Conservation (phyloP, 2,113 vertebrate genomes). For the Callocephalon fimbriatum region DNA sequence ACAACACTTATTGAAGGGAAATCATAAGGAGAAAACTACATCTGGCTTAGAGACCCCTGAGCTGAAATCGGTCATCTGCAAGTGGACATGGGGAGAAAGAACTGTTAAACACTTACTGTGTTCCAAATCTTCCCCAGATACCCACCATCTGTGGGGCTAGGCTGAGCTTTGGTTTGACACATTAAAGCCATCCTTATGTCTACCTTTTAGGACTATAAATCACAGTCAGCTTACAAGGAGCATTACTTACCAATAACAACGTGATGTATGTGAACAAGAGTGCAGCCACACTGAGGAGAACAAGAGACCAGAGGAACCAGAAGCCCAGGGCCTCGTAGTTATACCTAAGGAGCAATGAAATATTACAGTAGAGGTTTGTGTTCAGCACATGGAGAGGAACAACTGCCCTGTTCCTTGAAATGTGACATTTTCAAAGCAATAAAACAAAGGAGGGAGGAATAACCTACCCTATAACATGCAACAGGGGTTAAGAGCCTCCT, state of each 20-base stretch:
- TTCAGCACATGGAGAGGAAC: neutral
- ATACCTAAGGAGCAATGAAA: slow-evolving; percentile 74
- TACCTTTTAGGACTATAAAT: neutral
- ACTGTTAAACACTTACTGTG: fast-evolving
- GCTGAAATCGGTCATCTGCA: neutral
- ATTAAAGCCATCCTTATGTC: neutral
- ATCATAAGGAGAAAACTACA: neutral
- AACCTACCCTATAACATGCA: neutral
- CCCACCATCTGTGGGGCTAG: neutral
- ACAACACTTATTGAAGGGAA: neutral
- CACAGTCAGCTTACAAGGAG: neutral
- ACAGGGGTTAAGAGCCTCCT: neutral
- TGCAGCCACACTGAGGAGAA: slow-evolving; percentile 79
- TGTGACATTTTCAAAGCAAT: neutral
- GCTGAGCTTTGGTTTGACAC: neutral
- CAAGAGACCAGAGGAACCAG: slow-evolving; percentile 89
- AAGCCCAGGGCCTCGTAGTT: slow-evolving; percentile 81
- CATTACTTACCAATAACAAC: slow-evolving; percentile 80
- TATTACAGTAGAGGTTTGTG: neutral
- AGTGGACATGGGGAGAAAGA: neutral
- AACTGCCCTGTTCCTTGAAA: neutral
- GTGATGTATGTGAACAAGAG: slow-evolving; percentile 81
- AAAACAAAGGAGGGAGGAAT: neutral
- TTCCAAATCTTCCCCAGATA: neutral
- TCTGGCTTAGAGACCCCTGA: neutral